A percentile compares a stretch with the other conserved stretches of the same genome.
phyloP scores from a whole-genome alignment of 2,797 vertebrate genomes.

The Eulemur mongoz region DNA sequence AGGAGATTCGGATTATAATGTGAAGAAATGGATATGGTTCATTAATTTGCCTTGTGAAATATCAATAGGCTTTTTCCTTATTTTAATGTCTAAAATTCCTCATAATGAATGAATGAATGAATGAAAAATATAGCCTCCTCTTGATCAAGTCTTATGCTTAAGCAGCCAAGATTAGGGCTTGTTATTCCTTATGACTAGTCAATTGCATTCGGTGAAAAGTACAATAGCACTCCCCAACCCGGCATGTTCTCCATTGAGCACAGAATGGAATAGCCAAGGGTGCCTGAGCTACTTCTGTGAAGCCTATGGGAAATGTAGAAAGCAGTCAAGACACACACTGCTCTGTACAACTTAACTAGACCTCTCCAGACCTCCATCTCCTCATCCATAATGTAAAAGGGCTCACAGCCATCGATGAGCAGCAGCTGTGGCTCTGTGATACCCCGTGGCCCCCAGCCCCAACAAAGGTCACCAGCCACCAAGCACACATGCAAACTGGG shows the following conservation, averaged over 20 bases:
- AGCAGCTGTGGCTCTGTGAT: neutral
- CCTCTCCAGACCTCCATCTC: neutral
- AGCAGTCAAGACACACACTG: neutral
- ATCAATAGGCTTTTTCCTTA: neutral
- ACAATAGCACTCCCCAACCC: neutral
- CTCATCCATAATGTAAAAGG: neutral
- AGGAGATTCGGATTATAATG: neutral
- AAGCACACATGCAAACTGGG: neutral
- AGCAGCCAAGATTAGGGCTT: neutral
- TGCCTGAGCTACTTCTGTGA: neutral
- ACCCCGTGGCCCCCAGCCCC: too few relatives aligned
- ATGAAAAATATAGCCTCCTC: neutral
- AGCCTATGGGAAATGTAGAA: neutral
- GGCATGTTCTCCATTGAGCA: neutral
- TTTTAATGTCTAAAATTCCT: constrained; percentile 4
- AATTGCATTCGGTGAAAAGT: neutral
- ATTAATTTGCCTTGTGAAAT: constrained; percentile 37
- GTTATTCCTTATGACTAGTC: neutral
- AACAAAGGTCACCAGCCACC: too few relatives aligned
- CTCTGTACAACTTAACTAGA: neutral
- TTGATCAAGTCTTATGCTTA: neutral
- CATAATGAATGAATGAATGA: neutral
- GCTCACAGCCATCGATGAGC: neutral
- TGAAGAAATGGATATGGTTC: constrained; percentile 41
- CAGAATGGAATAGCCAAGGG: neutral